Base-by-base conservation (phyloP, 2,888 invertebrate species). In the Ectemnius lituratus region DNA sequence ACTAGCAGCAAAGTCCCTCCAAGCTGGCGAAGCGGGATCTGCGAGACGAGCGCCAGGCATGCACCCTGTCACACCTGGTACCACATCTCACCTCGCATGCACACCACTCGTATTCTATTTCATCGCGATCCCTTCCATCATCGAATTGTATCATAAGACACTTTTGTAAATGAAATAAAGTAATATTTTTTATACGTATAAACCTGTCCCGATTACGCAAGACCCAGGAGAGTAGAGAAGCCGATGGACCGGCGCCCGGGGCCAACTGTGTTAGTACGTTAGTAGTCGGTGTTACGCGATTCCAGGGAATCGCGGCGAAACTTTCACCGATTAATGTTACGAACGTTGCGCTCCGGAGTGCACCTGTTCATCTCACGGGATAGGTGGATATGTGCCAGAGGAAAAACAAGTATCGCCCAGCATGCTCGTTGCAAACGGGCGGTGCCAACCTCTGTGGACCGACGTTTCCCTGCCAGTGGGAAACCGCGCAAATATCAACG, bases 161-260 rank as follows among this genome's bases (percentile, higher is more conserved):
- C 63, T 46, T 62, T 60, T 76, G 68, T 82, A 77, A 78, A 82
- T 73, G 68, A 83, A 52, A 84, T 83, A 84, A 84, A 84, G 67
- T 73, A 66, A 80, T 80, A 80, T 82, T 81, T 80, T 82, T 82
- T 83, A 70, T 82, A 83, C 70, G 68, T 76, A 80, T 49, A 45
- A 27, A 60, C 4, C 14, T 52, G 14, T 14, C 16, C 16, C 66
- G 71, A 73, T 81, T 82, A 76, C 16, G 71, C 52, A 82, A 82
- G 18, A 49, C 23, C 56, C 14, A 61, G 37, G 20, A 27, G 28
- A 58, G 16, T 37, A 23, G 23, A 23, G 23, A 23, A 23, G 23
- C 23, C 23, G 23, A 23, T 23, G 23, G 23, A 23, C 23, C 37
- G 37, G 37, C 37, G 37, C 37, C 37, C 11, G 28, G 47, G 70